phyloP scores from a whole-genome alignment of 1,140 invertebrate genomes.

The Ooceraea biroi region DNA sequence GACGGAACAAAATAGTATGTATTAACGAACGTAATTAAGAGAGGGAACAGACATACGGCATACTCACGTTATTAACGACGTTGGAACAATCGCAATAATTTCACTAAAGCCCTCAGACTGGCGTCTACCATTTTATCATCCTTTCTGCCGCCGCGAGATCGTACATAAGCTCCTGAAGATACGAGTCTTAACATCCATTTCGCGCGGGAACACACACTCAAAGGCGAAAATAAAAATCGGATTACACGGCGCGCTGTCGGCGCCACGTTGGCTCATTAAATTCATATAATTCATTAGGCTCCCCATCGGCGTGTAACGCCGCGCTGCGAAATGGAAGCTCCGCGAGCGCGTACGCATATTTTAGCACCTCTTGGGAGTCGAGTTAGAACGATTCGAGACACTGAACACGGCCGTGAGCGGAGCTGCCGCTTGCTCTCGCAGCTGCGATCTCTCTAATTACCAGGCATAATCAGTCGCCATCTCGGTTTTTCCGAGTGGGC shows the following conservation, averaged over 20 bases:
- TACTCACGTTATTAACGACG: conserved; percentile 24
- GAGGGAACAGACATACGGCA: neutral
- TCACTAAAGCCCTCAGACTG: conserved; percentile 39
- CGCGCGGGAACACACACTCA: conserved; percentile 18
- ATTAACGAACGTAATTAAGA: conserved; percentile 36
- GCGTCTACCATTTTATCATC: conserved; percentile 43
- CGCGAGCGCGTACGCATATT: conserved; percentile 54
- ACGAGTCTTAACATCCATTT: conserved; percentile 28
- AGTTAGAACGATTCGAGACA: conserved; percentile 52
- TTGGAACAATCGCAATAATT: conserved; percentile 47
- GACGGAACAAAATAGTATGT: neutral
- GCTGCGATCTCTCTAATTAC: conserved; percentile 50
- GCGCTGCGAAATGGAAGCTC: conserved; percentile 37
- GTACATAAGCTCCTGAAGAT: conserved; percentile 32
- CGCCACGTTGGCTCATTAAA: conserved; percentile 56
- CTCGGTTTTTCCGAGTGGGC: conserved; percentile 12
- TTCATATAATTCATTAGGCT: conserved; percentile 61
- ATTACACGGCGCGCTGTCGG: conserved; percentile 57
- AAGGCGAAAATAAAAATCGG: conserved; percentile 47
- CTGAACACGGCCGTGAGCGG: conserved; percentile 28
- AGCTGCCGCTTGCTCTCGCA: conserved; percentile 34
- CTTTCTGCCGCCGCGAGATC: neutral
- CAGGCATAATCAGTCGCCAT: conserved; percentile 41
- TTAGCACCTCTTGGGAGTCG: conserved; percentile 57
- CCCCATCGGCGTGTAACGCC: conserved; percentile 33